Conservation (phyloP, 2,797 vertebrate genomes). For the Acanthopagrus latus region DNA sequence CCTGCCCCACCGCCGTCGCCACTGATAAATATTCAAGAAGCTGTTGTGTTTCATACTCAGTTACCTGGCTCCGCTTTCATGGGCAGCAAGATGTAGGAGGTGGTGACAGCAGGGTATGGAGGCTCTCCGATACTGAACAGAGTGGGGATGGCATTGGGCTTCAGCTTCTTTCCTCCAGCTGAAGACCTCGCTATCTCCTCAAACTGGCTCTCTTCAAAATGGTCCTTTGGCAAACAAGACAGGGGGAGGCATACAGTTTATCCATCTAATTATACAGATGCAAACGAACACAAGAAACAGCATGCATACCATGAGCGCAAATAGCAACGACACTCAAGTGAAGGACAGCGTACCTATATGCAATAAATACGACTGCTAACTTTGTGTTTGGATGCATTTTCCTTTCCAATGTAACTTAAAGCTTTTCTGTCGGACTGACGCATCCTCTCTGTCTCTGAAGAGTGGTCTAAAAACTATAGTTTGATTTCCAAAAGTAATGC, state of each 20-base stretch:
- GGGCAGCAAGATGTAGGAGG: conserved; percentile 74
- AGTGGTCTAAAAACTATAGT: neutral
- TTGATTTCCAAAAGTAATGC: neutral
- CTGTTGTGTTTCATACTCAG: too few species aligned
- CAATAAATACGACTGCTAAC: neutral
- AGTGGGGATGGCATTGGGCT: conserved; percentile 88
- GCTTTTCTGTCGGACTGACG: neutral
- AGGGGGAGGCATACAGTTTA: neutral
- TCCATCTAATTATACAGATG: neutral
- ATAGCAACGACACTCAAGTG: neutral
- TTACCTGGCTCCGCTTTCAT: conserved; percentile 85
- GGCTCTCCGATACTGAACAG: conserved; percentile 84
- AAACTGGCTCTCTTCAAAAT: conserved; percentile 89
- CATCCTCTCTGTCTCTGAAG: neutral
- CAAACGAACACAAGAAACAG: neutral
- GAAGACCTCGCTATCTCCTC: conserved; percentile 88
- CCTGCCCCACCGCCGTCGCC: too few species aligned
- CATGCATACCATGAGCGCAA: neutral
- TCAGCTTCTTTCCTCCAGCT: conserved; percentile 87
- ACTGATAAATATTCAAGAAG: too few species aligned
- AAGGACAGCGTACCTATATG: neutral
- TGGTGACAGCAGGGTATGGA: conserved; percentile 80
- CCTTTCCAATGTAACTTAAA: neutral
- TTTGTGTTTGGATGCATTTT: neutral
- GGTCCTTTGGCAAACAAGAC: conserved; percentile 75